A percentile compares a stretch with the other conserved stretches of the same genome.
Conservation (phyloP, 1,140 invertebrate genomes). For the Danaus plexippus region DNA sequence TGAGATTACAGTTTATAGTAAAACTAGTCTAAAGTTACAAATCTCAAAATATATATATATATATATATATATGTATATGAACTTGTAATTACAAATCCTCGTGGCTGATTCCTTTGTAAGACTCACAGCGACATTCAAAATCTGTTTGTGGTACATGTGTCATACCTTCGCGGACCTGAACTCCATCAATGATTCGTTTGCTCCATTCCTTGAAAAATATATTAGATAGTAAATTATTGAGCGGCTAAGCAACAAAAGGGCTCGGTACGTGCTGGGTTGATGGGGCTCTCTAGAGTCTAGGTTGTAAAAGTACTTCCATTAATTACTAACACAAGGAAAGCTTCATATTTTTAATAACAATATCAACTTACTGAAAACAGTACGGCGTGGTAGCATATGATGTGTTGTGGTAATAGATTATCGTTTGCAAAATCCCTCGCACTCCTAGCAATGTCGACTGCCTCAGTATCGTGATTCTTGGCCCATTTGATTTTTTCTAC, state of each 20-base stretch:
- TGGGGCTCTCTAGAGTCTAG: too few species aligned
- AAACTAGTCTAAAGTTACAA: too few species aligned
- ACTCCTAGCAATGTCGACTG: conserved; percentile 78
- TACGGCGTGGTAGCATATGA: conserved; percentile 91
- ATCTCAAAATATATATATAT: too few species aligned
- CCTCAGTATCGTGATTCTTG: conserved; percentile 81
- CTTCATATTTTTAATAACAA: not conserved
- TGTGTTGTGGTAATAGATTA: conserved; percentile 86
- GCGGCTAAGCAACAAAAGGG: too few species aligned
- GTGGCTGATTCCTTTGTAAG: conserved; percentile 15
- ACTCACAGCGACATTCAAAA: conserved; percentile 65
- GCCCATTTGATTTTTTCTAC: conserved; percentile 87
- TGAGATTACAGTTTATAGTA: too few species aligned
- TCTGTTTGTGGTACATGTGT: conserved; percentile 79
- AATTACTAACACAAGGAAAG: too few species aligned
- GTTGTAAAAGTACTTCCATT: too few species aligned
- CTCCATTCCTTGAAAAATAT: conserved; percentile 77
- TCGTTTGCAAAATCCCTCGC: conserved; percentile 83
- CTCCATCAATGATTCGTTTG: conserved; percentile 74
- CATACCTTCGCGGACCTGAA: conserved; percentile 79
- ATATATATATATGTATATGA: too few species aligned
- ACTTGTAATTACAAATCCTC: conserved; percentile 39
- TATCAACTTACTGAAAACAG: conserved; percentile 71
- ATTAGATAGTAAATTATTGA: not conserved
- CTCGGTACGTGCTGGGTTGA: too few species aligned